Evolutionary conservation across 1,140 invertebrate species (phyloP).

Genomic region (Pogonomyrmex barbatus): DNA sequence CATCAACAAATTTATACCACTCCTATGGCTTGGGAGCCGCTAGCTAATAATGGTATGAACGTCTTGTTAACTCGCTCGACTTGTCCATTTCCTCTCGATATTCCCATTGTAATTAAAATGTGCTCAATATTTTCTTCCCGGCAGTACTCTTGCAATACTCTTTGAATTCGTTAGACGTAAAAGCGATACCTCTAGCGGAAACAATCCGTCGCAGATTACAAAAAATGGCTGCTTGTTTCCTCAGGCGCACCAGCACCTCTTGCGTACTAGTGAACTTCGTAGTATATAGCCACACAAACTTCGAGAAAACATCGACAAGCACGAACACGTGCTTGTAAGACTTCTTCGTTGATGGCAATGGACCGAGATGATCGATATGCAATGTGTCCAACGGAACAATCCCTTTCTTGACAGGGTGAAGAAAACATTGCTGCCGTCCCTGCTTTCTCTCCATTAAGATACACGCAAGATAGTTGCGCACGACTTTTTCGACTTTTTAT

Average conservation of each 20-base stretch:
- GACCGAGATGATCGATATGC: neutral
- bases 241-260: neutral
- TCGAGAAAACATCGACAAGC: neutral
- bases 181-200: neutral
- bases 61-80: neutral
- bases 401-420: neutral
- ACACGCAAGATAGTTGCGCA: neutral
- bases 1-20: neutral
- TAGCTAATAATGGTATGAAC: neutral
- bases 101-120: neutral
- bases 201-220: neutral
- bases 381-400: neutral
- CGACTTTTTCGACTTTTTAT: neutral
- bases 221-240: neutral
- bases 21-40: neutral
- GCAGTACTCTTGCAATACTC: neutral
- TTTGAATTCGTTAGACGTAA: neutral
- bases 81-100: neutral
- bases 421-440: neutral
- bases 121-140: neutral
- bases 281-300: neutral
- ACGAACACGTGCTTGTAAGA: neutral
- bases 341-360: neutral
- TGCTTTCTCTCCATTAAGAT: neutral
- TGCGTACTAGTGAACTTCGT: neutral